A percentile compares a stretch with the other conserved stretches of the same genome.
Evolutionary conservation across 2,113 vertebrate genomes (phyloP).

Genomic region (Lichenostomus cassidix): DNA sequence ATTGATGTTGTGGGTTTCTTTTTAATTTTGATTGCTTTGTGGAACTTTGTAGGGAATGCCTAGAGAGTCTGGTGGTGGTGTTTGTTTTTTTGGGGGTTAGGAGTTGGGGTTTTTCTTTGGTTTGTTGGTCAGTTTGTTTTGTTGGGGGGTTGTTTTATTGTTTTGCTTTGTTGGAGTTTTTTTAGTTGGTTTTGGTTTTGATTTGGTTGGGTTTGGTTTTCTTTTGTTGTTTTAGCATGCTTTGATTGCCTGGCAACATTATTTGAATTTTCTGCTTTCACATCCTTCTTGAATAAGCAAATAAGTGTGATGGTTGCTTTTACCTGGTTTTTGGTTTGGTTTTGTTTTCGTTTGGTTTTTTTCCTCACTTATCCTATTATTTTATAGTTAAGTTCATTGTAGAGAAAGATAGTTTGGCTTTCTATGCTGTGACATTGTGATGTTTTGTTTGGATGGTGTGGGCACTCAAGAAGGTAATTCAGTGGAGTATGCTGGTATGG

Average conservation of each 20-base stretch:
- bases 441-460: background rate
- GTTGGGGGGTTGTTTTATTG: background rate
- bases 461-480: background rate
- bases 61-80: background rate
- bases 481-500: background rate
- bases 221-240: background rate
- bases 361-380: background rate
- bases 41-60: background rate
- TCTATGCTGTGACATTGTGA: background rate
- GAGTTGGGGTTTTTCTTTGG: fast-evolving
- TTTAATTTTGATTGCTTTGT: background rate
- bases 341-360: background rate
- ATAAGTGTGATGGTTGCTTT: background rate
- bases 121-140: background rate
- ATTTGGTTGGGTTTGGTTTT: background rate
- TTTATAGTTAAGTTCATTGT: background rate
- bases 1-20: fast-evolving
- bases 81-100: background rate
- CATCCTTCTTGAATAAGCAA: background rate
- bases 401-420: background rate
- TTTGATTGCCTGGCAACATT: background rate
- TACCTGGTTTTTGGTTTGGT: background rate
- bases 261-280: background rate
- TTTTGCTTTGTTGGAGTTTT: background rate
- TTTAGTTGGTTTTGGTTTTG: background rate